phyloP scores from a whole-genome alignment of 1,140 invertebrate genomes.

The Holcopasites calliopsidis region DNA sequence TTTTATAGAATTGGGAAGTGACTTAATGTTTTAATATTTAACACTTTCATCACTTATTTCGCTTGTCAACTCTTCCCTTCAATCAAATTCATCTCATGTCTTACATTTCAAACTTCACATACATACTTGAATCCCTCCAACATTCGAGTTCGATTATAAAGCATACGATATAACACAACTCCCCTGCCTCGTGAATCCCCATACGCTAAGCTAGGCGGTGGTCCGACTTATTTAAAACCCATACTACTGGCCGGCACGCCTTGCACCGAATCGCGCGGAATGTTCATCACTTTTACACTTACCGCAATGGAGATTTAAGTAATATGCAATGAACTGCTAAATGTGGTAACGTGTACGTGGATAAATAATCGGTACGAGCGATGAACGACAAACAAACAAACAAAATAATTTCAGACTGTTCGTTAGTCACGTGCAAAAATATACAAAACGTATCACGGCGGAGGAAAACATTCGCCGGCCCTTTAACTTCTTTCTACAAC shows the following conservation, averaged over 20 bases:
- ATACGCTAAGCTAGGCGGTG: neutral
- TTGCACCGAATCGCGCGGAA: conserved; percentile 11
- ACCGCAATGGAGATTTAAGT: neutral
- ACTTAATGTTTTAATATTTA: too few relatives aligned
- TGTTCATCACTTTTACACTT: neutral
- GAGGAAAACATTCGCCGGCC: neutral
- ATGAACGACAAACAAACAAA: neutral
- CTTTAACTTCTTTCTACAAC: neutral
- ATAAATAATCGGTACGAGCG: neutral
- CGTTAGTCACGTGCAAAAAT: too few relatives aligned
- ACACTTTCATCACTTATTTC: too few relatives aligned
- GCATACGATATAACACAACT: neutral
- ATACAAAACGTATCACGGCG: too few relatives aligned
- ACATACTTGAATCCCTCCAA: too few relatives aligned
- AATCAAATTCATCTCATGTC: too few relatives aligned
- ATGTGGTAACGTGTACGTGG: neutral
- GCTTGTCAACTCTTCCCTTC: too few relatives aligned
- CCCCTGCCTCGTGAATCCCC: neutral
- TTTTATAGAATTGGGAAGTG: too few relatives aligned
- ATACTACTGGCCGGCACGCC: neutral
- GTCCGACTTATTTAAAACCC: neutral
- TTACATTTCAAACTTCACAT: too few relatives aligned
- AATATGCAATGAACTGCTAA: too few relatives aligned
- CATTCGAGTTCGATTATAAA: neutral
- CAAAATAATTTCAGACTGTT: neutral